phyloP scores from a whole-genome alignment of 2,797 vertebrate genomes.

The Gephyroberyx darwinii region DNA sequence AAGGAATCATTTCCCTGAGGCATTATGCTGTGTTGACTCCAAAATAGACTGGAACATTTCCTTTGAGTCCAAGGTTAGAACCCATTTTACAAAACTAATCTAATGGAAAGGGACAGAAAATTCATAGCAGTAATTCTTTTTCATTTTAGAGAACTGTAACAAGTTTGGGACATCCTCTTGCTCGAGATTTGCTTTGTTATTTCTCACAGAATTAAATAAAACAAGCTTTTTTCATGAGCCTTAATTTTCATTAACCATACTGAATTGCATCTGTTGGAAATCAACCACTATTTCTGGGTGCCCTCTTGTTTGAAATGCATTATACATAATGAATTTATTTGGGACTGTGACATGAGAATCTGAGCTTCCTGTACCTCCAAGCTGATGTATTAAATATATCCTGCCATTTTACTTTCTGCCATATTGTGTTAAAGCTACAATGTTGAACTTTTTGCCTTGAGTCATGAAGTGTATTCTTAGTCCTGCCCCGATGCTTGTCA shows the following conservation, averaged over 20 bases:
- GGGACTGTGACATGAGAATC: no score
- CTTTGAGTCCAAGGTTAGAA: constrained; percentile 60
- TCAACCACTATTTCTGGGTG: no score
- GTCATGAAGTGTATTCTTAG: no score
- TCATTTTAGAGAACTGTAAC: constrained; percentile 21
- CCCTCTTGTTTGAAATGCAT: no score
- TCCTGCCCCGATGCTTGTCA: no score
- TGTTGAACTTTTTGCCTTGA: no score
- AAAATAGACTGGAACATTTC: constrained; percentile 55
- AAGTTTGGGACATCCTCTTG: background rate
- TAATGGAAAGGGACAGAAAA: constrained; percentile 54
- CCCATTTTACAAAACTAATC: constrained; percentile 53
- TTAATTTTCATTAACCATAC: background rate
- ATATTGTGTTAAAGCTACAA: no score
- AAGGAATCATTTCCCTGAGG: constrained; percentile 35
- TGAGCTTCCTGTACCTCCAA: no score
- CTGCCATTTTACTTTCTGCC: no score
- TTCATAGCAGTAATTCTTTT: constrained; percentile 41
- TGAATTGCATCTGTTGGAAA: background rate
- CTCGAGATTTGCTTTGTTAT: background rate
- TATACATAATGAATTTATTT: no score
- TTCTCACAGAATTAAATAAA: constrained; percentile 5
- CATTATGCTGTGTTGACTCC: constrained; percentile 16
- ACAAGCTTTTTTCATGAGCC: background rate
- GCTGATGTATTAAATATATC: no score